A percentile compares a stretch with the other conserved stretches of the same genome.
Evolutionary conservation across 1,140 invertebrate genomes (phyloP).

Genomic region (Zaprionus lachaisei): DNA sequence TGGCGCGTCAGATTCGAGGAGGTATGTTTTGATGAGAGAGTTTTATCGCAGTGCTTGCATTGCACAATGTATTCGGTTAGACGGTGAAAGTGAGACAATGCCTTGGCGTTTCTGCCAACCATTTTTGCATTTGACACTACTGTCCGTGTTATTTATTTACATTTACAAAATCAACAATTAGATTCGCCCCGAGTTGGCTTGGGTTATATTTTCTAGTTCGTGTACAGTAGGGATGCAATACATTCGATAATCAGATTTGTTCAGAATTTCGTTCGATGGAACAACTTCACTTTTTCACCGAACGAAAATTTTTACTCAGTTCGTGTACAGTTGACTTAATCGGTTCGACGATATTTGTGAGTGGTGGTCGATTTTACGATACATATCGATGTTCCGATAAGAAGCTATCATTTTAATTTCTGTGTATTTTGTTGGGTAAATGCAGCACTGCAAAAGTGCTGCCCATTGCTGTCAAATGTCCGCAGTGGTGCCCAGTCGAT

Average conservation of each 20-base stretch:
- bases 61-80: slow-evolving; percentile 71
- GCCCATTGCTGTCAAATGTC: slow-evolving; percentile 40
- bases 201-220: slow-evolving; percentile 38
- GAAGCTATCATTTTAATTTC: not conserved
- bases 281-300: slow-evolving; percentile 23
- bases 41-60: slow-evolving; percentile 78
- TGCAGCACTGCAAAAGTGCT: slow-evolving; percentile 46
- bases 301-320: slow-evolving; percentile 30
- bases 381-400: slow-evolving; percentile 12
- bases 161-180: slow-evolving; percentile 34
- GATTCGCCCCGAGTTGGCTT: slow-evolving; percentile 21
- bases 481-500: slow-evolving; percentile 44
- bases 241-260: not conserved
- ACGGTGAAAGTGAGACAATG: slow-evolving; percentile 68
- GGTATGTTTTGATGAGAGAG: slow-evolving; percentile 72
- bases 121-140: slow-evolving; percentile 41
- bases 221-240: slow-evolving; percentile 21
- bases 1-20: slow-evolving; percentile 75
- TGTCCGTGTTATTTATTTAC: not conserved
- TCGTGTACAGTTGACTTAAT: slow-evolving; percentile 33
- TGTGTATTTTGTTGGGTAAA: not conserved
- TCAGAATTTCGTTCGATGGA: slow-evolving; percentile 29
- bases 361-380: not conserved
- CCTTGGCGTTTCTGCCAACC: slow-evolving; percentile 73
- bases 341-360: slow-evolving; percentile 5